Percentiles rank a stretch among this genome's conserved stretches.
phyloP scores from a whole-genome alignment of 1,140 invertebrate species.

The Drosophila virilis region DNA sequence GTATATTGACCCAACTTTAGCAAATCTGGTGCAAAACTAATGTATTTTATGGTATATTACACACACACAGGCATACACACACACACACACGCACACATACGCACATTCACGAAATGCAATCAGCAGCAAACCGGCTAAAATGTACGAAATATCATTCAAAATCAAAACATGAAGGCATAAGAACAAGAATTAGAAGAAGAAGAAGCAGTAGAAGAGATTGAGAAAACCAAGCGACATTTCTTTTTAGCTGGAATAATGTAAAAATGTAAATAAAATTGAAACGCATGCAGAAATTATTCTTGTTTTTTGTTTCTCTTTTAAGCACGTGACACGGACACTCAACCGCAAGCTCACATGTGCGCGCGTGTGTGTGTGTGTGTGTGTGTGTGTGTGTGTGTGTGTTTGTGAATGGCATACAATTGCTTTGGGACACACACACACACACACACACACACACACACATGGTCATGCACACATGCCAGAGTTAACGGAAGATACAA shows the following conservation, averaged over 20 bases:
- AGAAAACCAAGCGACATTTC: constrained; percentile 21
- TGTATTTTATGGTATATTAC: constrained; percentile 1
- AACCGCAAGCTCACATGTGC: constrained; percentile 14
- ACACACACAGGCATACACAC: constrained; percentile 5
- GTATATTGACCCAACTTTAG: background rate
- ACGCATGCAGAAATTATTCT: constrained; percentile 53
- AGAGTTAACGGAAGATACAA: constrained; percentile 37
- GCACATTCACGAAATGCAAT: constrained; percentile 1
- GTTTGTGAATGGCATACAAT: constrained; percentile 23
- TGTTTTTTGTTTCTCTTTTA: background rate
- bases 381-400: constrained; percentile 5
- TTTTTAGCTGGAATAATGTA: constrained; percentile 28
- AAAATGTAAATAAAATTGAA: constrained; percentile 49
- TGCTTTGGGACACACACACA: constrained; percentile 9
- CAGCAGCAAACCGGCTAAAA: background rate
- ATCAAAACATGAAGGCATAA: constrained; percentile 1
- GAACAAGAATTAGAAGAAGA: constrained; percentile 12
- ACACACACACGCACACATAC: constrained; percentile 18
- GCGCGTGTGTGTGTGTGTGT: constrained; percentile 13
- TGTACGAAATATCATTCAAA: constrained; percentile 19
- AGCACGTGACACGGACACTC: constrained; percentile 44
- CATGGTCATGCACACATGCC: constrained; percentile 3
- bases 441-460: background rate
- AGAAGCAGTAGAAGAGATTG: constrained; percentile 10
- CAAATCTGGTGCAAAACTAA: constrained; percentile 30